Evolutionary conservation across 2,888 invertebrate species (phyloP), one percentile per base, ranked within the genome.

Genomic region (Fragum sueziense): DNA sequence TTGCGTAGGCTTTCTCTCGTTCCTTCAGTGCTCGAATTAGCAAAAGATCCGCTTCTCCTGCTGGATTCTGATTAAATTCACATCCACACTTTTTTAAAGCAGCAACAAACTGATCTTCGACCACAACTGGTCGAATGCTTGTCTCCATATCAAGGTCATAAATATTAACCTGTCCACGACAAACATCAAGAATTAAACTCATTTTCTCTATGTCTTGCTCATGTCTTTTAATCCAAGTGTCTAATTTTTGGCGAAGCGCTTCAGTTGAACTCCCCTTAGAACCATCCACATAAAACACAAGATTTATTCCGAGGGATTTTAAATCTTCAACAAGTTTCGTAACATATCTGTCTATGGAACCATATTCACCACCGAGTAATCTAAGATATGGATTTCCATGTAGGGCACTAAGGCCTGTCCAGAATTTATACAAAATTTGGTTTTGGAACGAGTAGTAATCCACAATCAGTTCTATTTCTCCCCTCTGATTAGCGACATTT

Each of bases 271-370:
- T 89, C 7, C 92, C 92, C 81, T 90, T 91, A 7, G 88, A 87
- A 22, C 90, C 91, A 83, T 92, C 92, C 25, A 91, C 76, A 74
- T 83, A 91, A 81, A 92, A 91, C 62, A 90, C 89, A n/a, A 92
- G 80, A 6, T 80, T 71, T 25, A 92, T 92, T 57, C 86, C 87
- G 11, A 89, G 65, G 4, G 85, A 79, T 76, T 87, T 85, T 7
- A 92, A 80, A 77, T 90, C 90, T 41, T 77, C 72, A 11, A 92
- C 71, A 34, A 92, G 80, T 72, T 90, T 90, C 52, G 76, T 86
- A 20, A 92, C 51, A 73, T 87, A 91, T 0, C 54, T 74, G 25
- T 89, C 87, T 0, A 91, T 57, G 2, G 88, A 78, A 14, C 41
- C 76, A 70, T 92, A 92, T 68, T 92, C 92, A 0, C 91, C 92